Base-by-base conservation (phyloP, 2,888 invertebrate genomes). In the Pandemis corylana region DNA sequence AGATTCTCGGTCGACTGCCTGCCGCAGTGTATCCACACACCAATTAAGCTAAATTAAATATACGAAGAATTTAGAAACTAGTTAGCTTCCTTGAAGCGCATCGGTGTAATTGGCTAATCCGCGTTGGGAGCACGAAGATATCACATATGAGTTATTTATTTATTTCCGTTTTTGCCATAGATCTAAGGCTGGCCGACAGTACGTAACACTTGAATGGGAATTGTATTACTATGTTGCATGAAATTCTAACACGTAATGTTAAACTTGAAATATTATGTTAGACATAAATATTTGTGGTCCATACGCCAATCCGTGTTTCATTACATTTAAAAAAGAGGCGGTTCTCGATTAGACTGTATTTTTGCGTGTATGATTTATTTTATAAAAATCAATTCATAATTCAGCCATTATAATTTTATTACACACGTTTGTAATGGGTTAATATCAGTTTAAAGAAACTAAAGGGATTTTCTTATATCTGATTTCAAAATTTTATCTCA, bases 21-120 rank as follows among this genome's bases (percentile, higher is more conserved):
- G 84, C 90, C 85, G 83, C 87, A 84, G 86, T 88, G 89, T 88
- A 92, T 90, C 90, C 87, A 91, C 90, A 91, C 90, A 91, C 90
- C 91, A 93, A 94, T 94, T 94, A 93, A 92, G 91, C 87, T 91
- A 89, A 92, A 93, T 92, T 92, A 93, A 92, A 93, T 90, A 93
- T 91, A 93, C 92, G 90, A 92, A 94, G 94, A 94, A 94, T 94
- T 93, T 94, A 94, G 94, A 94, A 94, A 94, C 92, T 92, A 90
- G 89, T 92, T 91, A 90, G 90, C 92, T 93, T 93, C 91, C 93
- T 92, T 92, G 92, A 91, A 94, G 93, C 94, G 94, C 90, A 93
- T 89, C 94, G 92, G 84, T 81, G 89, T 94, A 94, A 94, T 94
- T 94, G 93, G 92, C 91, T 88, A 89, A 89, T 89, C 88, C 89